phyloP scores from a whole-genome alignment of 1,140 invertebrate genomes.

The Philotrypesis tridentata region DNA sequence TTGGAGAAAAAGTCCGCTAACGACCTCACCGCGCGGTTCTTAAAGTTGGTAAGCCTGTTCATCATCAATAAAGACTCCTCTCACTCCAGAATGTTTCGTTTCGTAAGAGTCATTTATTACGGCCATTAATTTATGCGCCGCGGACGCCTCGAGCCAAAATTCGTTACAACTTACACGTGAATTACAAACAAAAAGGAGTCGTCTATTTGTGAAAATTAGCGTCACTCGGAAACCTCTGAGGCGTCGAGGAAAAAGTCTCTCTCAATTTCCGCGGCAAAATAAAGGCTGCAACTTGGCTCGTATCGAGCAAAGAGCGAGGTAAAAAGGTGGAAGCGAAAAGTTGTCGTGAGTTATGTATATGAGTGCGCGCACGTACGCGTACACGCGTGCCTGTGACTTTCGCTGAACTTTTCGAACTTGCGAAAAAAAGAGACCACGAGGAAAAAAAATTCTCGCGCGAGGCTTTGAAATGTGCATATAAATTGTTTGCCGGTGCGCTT shows the following conservation, averaged over 20 bases:
- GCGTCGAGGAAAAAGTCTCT: not conserved
- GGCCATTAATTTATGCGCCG: too few relatives aligned
- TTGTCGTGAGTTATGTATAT: too few relatives aligned
- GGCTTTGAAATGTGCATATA: too few relatives aligned
- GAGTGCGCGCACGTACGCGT: too few relatives aligned
- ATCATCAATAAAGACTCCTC: slow-evolving; percentile 23
- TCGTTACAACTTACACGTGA: too few relatives aligned
- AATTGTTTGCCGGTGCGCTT: too few relatives aligned
- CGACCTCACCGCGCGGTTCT: not conserved
- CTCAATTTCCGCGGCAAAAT: not conserved
- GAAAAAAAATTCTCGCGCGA: too few relatives aligned
- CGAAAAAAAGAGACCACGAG: too few relatives aligned
- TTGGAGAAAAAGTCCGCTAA: not conserved
- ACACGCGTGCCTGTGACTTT: too few relatives aligned
- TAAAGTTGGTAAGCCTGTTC: not conserved
- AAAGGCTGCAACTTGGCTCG: not conserved
- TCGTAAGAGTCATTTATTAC: slow-evolving; percentile 10
- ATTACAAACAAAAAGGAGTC: too few relatives aligned
- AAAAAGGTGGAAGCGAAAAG: not conserved
- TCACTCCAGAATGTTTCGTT: slow-evolving; percentile 13
- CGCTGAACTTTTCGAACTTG: too few relatives aligned
- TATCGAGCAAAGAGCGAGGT: not conserved
- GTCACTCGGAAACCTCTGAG: not conserved
- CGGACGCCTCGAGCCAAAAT: not conserved
- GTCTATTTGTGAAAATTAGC: not conserved